A percentile compares a stretch with the other conserved stretches of the same genome.
Conservation (phyloP, 2,113 vertebrate genomes). For the Haliaeetus leucogaster region DNA sequence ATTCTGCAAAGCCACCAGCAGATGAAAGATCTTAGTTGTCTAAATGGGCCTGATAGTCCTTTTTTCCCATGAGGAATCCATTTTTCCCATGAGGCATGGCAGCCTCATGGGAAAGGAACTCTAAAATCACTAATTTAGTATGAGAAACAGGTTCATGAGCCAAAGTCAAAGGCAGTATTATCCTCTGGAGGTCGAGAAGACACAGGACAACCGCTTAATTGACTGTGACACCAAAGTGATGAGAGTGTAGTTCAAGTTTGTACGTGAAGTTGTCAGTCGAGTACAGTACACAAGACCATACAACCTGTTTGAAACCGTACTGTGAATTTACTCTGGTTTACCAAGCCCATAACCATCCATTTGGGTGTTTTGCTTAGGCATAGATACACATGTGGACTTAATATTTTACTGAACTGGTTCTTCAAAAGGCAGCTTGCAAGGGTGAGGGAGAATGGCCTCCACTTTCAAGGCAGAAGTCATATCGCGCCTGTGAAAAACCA, state of each 20-base stretch:
- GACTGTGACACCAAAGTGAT: fast-evolving
- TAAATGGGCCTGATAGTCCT: neutral
- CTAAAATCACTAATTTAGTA: neutral
- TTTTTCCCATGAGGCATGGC: neutral
- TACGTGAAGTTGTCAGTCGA: fast-evolving
- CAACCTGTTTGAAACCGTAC: neutral
- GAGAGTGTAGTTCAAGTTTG: neutral
- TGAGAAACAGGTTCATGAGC: neutral
- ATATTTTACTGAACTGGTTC: neutral
- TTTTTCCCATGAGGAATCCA: neutral
- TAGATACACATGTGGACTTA: fast-evolving
- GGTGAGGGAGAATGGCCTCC: fast-evolving
- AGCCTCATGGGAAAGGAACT: neutral
- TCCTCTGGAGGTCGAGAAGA: neutral
- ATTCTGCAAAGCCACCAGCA: neutral
- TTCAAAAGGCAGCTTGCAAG: neutral
- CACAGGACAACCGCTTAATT: neutral
- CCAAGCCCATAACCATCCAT: neutral
- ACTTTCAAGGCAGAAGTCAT: neutral
- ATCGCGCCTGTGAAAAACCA: neutral
- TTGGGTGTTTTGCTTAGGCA: neutral
- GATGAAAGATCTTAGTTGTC: neutral
- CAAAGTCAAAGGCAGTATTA: neutral
- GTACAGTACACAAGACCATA: neutral
- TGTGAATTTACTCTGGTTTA: neutral